Evolutionary conservation across 1,140 invertebrate species (phyloP).

Genomic region (Anastrepha obliqua): DNA sequence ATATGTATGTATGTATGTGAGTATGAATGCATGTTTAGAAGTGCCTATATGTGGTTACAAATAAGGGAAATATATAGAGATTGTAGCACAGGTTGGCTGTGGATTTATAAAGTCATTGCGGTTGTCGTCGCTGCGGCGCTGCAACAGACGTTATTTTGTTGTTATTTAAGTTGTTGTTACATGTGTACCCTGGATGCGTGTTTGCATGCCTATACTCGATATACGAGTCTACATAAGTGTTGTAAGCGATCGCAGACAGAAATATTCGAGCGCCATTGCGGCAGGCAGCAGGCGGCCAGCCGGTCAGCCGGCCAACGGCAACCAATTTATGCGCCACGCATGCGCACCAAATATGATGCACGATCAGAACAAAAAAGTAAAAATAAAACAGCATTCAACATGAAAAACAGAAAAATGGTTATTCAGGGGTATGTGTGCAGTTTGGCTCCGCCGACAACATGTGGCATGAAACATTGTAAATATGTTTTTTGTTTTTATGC

Average conservation of each 20-base stretch:
- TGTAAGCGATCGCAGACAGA: not conserved
- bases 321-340: slow-evolving; percentile 29
- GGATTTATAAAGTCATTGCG: slow-evolving; percentile 48
- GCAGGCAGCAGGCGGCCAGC: not conserved
- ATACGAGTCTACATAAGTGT: not conserved
- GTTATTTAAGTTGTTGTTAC: not conserved
- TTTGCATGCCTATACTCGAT: not conserved
- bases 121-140: slow-evolving; percentile 11
- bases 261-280: slow-evolving; percentile 17
- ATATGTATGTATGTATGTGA: not conserved
- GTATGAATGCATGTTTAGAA: not conserved
- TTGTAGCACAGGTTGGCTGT: not conserved
- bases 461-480: not conserved
- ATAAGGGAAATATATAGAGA: not conserved
- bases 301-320: not conserved
- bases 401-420: too few relatives aligned
- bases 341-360: not conserved
- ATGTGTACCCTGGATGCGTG: not conserved
- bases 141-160: not conserved
- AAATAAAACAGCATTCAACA: not conserved
- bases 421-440: not conserved
- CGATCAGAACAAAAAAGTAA: not conserved
- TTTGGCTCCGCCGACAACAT: not conserved
- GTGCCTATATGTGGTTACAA: not conserved
- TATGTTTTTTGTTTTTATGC: not conserved